phyloP scores from a whole-genome alignment of 2,113 vertebrate genomes.

The Hippolais icterina region DNA sequence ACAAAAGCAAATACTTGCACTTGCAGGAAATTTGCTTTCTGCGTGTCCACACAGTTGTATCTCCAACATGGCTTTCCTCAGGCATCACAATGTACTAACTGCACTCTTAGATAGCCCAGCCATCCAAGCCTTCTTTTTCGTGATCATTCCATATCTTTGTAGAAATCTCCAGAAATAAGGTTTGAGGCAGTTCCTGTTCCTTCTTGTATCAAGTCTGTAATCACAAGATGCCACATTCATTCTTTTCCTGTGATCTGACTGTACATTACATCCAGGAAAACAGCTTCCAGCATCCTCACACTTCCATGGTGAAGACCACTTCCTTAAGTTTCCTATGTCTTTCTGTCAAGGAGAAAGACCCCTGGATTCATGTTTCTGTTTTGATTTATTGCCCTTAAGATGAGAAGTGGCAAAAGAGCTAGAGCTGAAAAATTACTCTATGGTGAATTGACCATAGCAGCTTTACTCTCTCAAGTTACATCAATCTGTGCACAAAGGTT shows the following conservation, averaged over 20 bases:
- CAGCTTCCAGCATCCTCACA: neutral
- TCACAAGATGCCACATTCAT: neutral
- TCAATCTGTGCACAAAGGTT: neutral
- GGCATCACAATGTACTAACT: accelerated
- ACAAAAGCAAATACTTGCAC: neutral
- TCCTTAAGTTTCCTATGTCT: neutral
- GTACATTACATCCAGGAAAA: neutral
- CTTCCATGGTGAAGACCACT: neutral
- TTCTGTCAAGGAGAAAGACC: neutral
- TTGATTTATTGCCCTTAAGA: neutral
- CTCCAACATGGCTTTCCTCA: neutral
- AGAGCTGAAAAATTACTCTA: neutral
- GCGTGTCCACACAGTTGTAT: neutral
- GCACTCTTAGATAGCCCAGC: neutral
- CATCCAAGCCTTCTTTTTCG: neutral
- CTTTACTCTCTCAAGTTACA: neutral
- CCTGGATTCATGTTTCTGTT: neutral
- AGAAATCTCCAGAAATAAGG: neutral
- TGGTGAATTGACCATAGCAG: neutral
- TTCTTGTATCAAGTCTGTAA: neutral
- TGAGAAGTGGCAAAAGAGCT: neutral
- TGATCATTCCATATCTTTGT: neutral
- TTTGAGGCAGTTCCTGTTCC: neutral
- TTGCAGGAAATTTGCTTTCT: neutral
- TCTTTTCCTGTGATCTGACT: neutral